These are phyloP conservation scores for Girardia tigrina DNA, from an alignment of 2,888 invertebrate species.

Conservation along the genomic window DNA sequence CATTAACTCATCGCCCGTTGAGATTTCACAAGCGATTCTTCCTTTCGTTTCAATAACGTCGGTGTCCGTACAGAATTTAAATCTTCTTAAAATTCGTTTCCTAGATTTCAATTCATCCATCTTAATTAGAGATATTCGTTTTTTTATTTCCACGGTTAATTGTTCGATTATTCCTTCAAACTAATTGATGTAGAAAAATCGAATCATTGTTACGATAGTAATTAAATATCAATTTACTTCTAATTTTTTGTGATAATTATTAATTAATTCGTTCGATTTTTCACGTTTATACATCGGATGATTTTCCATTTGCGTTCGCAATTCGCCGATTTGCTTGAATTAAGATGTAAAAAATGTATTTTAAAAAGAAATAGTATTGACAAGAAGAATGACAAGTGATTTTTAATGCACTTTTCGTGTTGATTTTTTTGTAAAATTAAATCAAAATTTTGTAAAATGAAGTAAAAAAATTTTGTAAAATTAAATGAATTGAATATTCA, in stretches of 20 bases:
- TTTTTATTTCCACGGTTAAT: conserved; percentile 57
- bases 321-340: no score
- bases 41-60: conserved; percentile 96
- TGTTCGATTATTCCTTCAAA: conserved; percentile 30
- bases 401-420: no score
- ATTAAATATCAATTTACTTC: not conserved
- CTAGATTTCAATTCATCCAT: conserved; percentile 88
- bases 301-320: no score
- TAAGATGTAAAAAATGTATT: no score
- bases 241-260: not conserved
- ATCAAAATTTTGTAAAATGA: no score
- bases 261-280: no score
- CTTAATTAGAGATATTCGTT: conserved; percentile 78
- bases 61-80: conserved; percentile 76
- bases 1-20: conserved; percentile 80
- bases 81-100: conserved; percentile 75
- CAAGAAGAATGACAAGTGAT: no score
- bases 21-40: conserved; percentile 93
- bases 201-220: not conserved
- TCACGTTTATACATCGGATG: no score
- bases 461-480: no score
- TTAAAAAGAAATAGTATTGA: no score
- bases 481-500: no score
- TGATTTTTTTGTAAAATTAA: no score
- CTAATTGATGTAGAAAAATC: not conserved